Conservation (phyloP, 2,797 vertebrate genomes). For the Argentina silus region DNA sequence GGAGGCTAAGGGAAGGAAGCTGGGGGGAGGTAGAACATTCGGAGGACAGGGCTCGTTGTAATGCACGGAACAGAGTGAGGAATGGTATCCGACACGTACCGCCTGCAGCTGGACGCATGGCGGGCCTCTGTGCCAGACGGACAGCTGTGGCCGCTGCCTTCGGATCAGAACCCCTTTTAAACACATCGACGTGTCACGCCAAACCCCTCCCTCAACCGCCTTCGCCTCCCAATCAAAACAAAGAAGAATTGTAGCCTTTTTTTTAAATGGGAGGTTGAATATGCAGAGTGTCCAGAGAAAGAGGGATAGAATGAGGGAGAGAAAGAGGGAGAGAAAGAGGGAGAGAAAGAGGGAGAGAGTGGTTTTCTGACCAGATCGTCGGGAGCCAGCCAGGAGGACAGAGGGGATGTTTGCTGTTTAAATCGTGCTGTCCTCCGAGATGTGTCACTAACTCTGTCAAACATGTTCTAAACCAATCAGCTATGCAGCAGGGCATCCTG, state of each 20-base stretch:
- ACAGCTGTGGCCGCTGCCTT: too few relatives aligned
- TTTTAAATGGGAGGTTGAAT: neutral
- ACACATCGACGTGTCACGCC: too few relatives aligned
- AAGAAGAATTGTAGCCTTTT: conserved; percentile 33
- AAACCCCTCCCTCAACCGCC: too few relatives aligned
- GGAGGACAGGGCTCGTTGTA: too few relatives aligned
- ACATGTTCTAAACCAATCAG: conserved; percentile 27
- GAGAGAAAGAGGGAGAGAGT: neutral
- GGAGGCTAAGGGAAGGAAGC: too few relatives aligned
- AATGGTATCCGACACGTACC: too few relatives aligned
- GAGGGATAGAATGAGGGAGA: neutral
- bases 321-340: neutral
- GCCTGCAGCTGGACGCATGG: too few relatives aligned
- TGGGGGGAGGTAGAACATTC: too few relatives aligned
- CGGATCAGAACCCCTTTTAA: too few relatives aligned
- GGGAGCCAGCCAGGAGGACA: neutral
- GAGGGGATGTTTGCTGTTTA: neutral
- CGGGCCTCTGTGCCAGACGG: too few relatives aligned
- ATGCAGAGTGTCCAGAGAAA: neutral
- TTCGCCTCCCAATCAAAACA: too few relatives aligned
- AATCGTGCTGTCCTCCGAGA: conserved; percentile 16
- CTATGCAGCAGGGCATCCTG: conserved; percentile 15
- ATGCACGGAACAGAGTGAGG: too few relatives aligned
- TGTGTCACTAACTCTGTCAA: conserved; percentile 15
- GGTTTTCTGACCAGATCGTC: neutral